Evolutionary conservation across 2,113 vertebrate species (phyloP).

Genomic region (Oncorhynchus kisutch): DNA sequence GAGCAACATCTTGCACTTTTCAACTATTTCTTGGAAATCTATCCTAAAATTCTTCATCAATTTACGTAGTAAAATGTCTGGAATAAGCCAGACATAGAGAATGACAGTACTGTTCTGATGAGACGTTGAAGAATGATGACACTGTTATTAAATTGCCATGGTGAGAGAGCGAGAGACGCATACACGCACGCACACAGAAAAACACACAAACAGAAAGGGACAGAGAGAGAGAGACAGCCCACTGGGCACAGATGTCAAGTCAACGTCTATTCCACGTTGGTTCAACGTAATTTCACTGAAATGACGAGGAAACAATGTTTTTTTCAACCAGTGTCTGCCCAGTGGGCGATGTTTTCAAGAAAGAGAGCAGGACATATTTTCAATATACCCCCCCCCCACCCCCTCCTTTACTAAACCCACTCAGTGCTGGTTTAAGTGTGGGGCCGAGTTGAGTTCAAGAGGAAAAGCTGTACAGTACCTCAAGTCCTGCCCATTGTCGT

Average conservation of each 20-base stretch:
- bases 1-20: slow-evolving; percentile 30
- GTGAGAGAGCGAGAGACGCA: neutral
- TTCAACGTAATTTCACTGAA: no score
- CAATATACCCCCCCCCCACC: neutral
- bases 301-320: no score
- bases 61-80: slow-evolving; percentile 54
- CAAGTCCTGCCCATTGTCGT: slow-evolving; percentile 96
- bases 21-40: slow-evolving; percentile 31
- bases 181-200: no score
- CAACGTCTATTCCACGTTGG: no score
- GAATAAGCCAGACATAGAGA: slow-evolving; percentile 32
- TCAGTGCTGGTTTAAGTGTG: neutral
- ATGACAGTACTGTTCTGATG: slow-evolving; percentile 50
- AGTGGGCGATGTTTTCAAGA: slow-evolving; percentile 23
- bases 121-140: slow-evolving; percentile 38
- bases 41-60: slow-evolving; percentile 49
- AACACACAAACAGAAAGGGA: no score
- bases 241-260: no score
- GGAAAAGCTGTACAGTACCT: slow-evolving; percentile 75
- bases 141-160: slow-evolving; percentile 28
- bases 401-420: neutral
- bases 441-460: slow-evolving; percentile 63
- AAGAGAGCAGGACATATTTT: neutral
- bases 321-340: slow-evolving; percentile 26
- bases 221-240: no score